Conservation (phyloP, 2,113 vertebrate genomes). For the Oxygymnocypris stewartii region DNA sequence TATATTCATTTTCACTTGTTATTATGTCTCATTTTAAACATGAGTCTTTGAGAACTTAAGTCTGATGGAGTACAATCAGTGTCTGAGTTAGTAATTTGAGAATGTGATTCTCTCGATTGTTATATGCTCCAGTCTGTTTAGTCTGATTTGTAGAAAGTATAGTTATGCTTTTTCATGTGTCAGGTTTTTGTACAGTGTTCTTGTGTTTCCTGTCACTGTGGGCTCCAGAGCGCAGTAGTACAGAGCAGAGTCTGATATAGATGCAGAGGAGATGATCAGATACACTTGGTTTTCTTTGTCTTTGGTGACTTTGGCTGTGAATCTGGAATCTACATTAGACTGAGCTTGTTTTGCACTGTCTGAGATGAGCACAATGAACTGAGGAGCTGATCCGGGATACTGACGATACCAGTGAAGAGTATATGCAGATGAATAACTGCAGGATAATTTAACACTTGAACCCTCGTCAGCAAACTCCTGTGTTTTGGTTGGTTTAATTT, state of each 20-base stretch:
- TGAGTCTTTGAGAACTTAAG: no score
- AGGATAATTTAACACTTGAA: not conserved
- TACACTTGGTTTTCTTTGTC: not conserved
- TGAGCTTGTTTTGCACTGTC: not conserved
- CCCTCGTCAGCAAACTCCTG: not conserved
- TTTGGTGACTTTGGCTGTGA: no score
- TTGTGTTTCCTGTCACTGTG: constrained; percentile 47
- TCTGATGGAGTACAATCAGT: no score
- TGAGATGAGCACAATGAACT: not conserved
- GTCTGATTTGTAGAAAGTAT: no score
- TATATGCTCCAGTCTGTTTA: no score
- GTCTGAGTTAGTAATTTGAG: no score
- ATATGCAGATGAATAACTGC: not conserved
- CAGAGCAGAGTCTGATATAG: constrained; percentile 48
- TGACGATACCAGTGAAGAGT: not conserved
- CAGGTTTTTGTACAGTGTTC: not conserved
- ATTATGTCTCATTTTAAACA: no score
- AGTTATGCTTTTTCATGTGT: no score
- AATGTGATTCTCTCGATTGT: no score
- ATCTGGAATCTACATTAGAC: not conserved
- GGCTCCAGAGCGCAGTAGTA: constrained; percentile 53
- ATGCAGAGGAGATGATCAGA: constrained; percentile 45
- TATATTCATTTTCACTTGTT: no score
- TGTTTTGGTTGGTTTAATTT: not conserved
- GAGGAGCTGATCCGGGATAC: constrained; percentile 19